These are phyloP conservation scores for Orgyia antiqua DNA, from an alignment of 2,888 invertebrate species.

Conservation along the genomic window DNA sequence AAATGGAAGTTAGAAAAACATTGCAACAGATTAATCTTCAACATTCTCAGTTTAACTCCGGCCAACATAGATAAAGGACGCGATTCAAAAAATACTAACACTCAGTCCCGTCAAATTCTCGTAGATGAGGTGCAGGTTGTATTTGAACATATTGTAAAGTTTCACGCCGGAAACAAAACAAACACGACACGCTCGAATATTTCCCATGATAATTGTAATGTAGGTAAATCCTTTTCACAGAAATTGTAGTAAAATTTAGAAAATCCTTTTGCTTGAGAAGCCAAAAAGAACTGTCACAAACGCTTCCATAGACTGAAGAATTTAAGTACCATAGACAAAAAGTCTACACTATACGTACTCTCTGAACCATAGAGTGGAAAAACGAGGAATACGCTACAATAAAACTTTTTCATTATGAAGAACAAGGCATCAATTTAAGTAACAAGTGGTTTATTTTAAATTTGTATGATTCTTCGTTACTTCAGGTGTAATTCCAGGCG, in stretches of 20 bases:
- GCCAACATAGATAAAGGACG: background rate
- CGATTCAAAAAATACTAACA: conserved; percentile 29
- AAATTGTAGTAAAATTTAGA: background rate
- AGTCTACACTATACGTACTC: background rate
- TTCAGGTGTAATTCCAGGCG: too few relatives aligned
- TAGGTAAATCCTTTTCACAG: conserved; percentile 12
- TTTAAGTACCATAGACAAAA: background rate
- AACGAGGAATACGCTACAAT: too few relatives aligned
- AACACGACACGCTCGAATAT: conserved; percentile 33
- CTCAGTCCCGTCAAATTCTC: conserved; percentile 42
- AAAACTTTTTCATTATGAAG: too few relatives aligned
- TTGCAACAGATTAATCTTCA: too few relatives aligned
- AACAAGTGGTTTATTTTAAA: too few relatives aligned
- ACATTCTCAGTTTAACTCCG: too few relatives aligned
- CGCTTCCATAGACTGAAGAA: background rate
- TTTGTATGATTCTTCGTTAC: too few relatives aligned
- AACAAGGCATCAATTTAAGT: too few relatives aligned
- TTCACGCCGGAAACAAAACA: conserved; percentile 53
- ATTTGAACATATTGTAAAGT: conserved; percentile 43
- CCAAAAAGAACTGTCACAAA: too few relatives aligned
- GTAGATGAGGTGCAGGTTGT: conserved; percentile 36
- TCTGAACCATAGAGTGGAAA: background rate
- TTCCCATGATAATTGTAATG: conserved; percentile 31
- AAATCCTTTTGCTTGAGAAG: too few relatives aligned
- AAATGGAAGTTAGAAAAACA: too few relatives aligned